Percentiles rank a stretch among this genome's conserved stretches.
Evolutionary conservation across 2,797 vertebrate species (phyloP).

Genomic region (Stomatorhinus walkeri): DNA sequence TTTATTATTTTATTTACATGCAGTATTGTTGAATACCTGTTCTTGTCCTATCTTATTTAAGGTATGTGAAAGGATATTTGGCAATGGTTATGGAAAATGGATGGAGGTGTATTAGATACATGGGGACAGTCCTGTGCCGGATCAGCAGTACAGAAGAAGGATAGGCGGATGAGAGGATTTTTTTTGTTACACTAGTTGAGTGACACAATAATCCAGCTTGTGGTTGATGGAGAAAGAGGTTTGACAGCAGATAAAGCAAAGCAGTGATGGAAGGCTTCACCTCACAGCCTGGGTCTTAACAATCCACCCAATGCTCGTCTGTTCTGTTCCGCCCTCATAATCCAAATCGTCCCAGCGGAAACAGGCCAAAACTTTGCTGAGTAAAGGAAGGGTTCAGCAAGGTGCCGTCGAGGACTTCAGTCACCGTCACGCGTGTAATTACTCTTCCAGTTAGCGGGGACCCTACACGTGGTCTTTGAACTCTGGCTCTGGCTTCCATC

Average conservation of each 20-base stretch:
- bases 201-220: slow-evolving; percentile 1
- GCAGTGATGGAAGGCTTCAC: not conserved
- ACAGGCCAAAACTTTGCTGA: not conserved
- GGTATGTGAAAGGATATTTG: not conserved
- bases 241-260: not conserved
- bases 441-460: slow-evolving; percentile 43
- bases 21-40: not conserved
- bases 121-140: not conserved
- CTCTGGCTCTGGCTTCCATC: slow-evolving; percentile 28
- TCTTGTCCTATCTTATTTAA: not conserved
- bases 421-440: slow-evolving; percentile 41
- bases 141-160: not conserved
- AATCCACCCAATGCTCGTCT: not conserved
- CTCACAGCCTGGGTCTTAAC: not conserved
- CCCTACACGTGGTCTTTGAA: slow-evolving; percentile 41
- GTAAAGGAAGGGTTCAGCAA: slow-evolving; percentile 21
- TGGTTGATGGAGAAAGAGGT: not conserved
- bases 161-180: not conserved
- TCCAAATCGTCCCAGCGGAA: not conserved
- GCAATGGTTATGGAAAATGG: not conserved
- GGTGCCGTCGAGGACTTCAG: slow-evolving; percentile 30
- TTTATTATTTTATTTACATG: not conserved
- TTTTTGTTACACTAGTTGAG: not conserved
- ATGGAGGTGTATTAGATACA: not conserved
- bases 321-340: not conserved